Conservation (phyloP, 2,113 vertebrate species). For the Dolichotis patagonum region DNA sequence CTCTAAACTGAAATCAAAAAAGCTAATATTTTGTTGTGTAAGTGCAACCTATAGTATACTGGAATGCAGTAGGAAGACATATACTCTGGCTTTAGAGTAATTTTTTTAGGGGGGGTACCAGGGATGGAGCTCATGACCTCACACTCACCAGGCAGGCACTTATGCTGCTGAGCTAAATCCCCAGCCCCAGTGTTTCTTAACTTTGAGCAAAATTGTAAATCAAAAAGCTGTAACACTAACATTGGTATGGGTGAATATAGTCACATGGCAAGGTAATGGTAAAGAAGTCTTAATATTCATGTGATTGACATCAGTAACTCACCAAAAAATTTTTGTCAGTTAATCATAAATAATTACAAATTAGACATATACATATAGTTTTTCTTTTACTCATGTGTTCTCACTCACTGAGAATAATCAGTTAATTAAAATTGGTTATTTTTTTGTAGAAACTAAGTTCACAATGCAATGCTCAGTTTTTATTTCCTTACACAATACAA, state of each 20-base stretch:
- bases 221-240: neutral
- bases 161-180: no score
- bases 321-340: neutral
- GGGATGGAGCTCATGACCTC: no score
- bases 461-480: neutral
- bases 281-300: neutral
- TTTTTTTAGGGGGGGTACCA: neutral
- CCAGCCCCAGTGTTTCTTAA: neutral
- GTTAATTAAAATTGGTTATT: neutral
- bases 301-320: neutral
- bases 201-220: constrained; percentile 1
- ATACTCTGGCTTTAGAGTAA: neutral
- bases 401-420: constrained; percentile 13
- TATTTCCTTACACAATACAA: neutral
- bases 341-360: neutral
- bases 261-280: neutral
- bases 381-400: neutral
- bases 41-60: neutral
- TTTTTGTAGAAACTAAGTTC: constrained; percentile 29
- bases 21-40: constrained; percentile 38
- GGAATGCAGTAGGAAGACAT: neutral
- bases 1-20: constrained; percentile 48
- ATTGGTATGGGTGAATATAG: neutral
- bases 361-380: neutral
- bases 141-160: no score